These are phyloP conservation scores for Athene cunicularia DNA, from an alignment of 2,113 vertebrate genomes.

Conservation along the genomic window DNA sequence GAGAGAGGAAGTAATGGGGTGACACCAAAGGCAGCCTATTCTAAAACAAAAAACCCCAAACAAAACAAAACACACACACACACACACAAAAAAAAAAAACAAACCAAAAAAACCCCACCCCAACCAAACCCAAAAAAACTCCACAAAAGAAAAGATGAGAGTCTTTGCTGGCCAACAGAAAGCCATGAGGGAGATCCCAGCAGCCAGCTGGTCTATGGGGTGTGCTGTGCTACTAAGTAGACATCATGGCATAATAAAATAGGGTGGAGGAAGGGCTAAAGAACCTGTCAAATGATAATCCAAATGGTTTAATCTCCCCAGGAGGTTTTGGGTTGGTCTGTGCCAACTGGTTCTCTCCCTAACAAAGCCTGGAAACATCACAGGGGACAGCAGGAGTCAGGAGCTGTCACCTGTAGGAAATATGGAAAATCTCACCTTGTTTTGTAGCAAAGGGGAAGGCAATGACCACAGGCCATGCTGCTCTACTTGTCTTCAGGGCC, in stretches of 20 bases:
- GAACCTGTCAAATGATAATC: not conserved
- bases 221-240: not conserved
- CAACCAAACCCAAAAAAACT: no score
- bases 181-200: not conserved
- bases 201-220: not conserved
- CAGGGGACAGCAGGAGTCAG: not conserved
- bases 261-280: not conserved
- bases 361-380: not conserved
- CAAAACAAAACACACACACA: no score
- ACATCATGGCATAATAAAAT: not conserved
- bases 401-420: not conserved
- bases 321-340: not conserved
- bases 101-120: no score
- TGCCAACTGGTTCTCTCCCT: not conserved
- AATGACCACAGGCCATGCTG: not conserved
- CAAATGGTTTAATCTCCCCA: not conserved
- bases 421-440: fast-evolving
- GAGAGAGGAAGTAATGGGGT: not conserved
- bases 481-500: not conserved
- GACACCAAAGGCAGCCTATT: not conserved
- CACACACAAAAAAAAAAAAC: fast-evolving
- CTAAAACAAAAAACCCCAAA: not conserved
- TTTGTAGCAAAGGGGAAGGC: not conserved
- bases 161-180: not conserved
- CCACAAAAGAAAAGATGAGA: no score